Evolutionary conservation across 2,113 vertebrate genomes (phyloP), one percentile per base, ranked within the genome.

Genomic region (Pseudopodoces humilis): DNA sequence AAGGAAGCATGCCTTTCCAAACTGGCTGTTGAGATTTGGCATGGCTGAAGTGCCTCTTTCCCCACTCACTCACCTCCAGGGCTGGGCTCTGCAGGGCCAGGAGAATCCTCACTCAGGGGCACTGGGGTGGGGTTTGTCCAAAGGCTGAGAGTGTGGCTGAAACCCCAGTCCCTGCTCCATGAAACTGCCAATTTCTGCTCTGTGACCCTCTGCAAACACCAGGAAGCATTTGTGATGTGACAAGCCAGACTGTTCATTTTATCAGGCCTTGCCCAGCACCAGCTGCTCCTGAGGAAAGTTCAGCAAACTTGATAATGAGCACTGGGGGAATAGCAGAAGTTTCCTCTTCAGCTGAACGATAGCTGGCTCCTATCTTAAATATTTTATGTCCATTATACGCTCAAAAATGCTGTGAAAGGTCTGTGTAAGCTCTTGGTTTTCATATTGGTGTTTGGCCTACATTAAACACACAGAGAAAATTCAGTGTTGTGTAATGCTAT

Each of bases 291-390:
- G 47, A 80, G 87, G 43, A 83, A 94, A 86, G 78, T 88, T 90
- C 90, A 90, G 71, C 59, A 95, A 88, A 93, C 87, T 83, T 90
- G 79, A 43, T 93, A 86, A 94, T 91, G 92, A 95, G 87, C 60
- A 83, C 68, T 69, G 15, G 10, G 87, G 87, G 84, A 95, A 88
- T 83, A 94, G 74, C 62, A 92, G 53, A 88, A 91, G 69, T 81
- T 94, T 83, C 55, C 55, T 84, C 69, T 83, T 58, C 72, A 91
- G 43, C 52, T 81, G 62, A 86, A 31, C 56, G 52, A 55, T 49
- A 44, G 47, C 27, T 95, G 69, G 62, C 49, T 92, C 68, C n/a
- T 37, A 35, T 56, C 53, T 90, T 92, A 84, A 95, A 94, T 77
- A 94, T 82, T 86, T 93, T 50, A 91, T 90, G 58, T 21, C 35